Evolutionary conservation across 2,113 vertebrate species (phyloP).

Genomic region (Gymnocephalus cernua): DNA sequence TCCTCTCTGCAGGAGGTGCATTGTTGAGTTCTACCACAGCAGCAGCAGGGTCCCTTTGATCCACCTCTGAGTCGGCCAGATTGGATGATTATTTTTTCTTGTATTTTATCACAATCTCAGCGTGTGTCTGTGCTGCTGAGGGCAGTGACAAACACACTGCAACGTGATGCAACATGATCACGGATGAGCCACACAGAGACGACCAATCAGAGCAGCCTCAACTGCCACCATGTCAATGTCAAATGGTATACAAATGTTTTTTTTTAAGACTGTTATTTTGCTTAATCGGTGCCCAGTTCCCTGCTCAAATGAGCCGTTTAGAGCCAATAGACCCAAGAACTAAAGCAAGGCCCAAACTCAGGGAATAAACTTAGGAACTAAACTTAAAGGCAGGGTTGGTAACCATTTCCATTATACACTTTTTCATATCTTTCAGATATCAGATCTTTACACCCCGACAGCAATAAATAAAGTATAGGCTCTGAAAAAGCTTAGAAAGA

Average conservation of each 20-base stretch:
- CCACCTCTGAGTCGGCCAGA: conserved; percentile 10
- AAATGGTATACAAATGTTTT: neutral
- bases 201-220: conserved; percentile 22
- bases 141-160: conserved; percentile 29
- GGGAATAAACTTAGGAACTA: too few species aligned
- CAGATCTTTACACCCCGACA: too few species aligned
- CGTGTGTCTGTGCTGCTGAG: conserved; percentile 24
- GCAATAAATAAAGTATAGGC: too few species aligned
- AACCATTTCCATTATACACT: too few species aligned
- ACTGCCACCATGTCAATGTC: neutral
- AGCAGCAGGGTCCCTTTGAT: conserved; percentile 43
- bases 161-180: conserved; percentile 28
- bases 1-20: conserved; percentile 44
- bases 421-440: too few species aligned
- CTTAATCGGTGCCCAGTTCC: neutral
- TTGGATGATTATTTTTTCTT: conserved; percentile 24
- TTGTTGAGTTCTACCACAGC: conserved; percentile 28
- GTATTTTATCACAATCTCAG: conserved; percentile 37
- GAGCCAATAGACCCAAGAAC: neutral
- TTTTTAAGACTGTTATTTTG: too few species aligned
- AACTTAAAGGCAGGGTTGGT: neutral
- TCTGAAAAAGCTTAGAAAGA: too few species aligned
- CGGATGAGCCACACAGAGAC: conserved; percentile 33
- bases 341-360: too few species aligned
- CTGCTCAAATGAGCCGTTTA: neutral